phyloP scores from a whole-genome alignment of 2,113 vertebrate species.

The Propithecus coquereli region DNA sequence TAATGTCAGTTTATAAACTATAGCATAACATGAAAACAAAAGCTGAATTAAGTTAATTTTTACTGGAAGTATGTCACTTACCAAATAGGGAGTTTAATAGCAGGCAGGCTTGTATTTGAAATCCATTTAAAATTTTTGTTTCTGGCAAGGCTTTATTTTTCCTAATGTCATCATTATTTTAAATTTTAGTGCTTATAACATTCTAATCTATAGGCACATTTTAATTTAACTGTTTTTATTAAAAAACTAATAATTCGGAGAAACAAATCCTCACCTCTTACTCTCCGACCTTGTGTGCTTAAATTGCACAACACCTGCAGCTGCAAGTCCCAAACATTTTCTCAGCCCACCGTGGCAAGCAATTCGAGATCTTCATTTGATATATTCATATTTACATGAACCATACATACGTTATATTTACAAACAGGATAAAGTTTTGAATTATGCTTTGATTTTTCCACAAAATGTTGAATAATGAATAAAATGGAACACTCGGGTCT shows the following conservation, averaged over 20 bases:
- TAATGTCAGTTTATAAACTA: slow-evolving; percentile 6
- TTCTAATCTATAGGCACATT: not conserved
- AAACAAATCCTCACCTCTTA: not conserved
- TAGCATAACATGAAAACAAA: slow-evolving; percentile 52
- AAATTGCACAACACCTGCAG: not conserved
- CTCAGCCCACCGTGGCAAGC: not conserved
- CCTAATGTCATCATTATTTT: not conserved
- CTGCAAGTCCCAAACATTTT: not conserved
- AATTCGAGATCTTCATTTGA: not conserved
- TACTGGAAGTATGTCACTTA: slow-evolving; percentile 43
- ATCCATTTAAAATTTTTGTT: slow-evolving; percentile 25
- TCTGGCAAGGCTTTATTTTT: slow-evolving; percentile 47
- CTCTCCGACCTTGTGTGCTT: not conserved
- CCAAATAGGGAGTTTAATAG: not conserved
- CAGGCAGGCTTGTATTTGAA: not conserved
- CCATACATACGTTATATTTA: not conserved
- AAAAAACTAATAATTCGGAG: not conserved
- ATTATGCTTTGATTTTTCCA: not conserved
- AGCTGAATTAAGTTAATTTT: slow-evolving; percentile 65
- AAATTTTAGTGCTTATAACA: not conserved
- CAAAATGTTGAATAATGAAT: not conserved
- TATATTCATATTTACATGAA: not conserved
- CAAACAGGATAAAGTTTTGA: not conserved
- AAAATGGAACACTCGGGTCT: not conserved
- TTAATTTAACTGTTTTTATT: not conserved